Base-by-base conservation (phyloP, 2,888 invertebrate species). In the Marronus borbonicus region DNA sequence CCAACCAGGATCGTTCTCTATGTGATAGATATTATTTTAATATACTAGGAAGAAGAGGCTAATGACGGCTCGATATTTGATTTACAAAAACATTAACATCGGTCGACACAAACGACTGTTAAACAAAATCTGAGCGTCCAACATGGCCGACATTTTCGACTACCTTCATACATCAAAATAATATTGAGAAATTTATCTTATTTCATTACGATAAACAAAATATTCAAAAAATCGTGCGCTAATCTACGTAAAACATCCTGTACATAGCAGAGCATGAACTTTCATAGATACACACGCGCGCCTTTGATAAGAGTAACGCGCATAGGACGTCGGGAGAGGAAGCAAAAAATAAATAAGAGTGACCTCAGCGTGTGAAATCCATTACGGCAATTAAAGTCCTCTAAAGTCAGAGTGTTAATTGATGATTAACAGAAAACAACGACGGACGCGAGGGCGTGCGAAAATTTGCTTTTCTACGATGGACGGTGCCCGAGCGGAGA, bases 321-420 rank as follows among this genome's bases (percentile, higher is more conserved):
- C 50, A 10, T 28, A 50, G 68, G 20, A 24, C 65, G 31, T 58
- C 55, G 24, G 5, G 66, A 80, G 78, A 81, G 81, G 80, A 82
- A 81, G 81, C 80, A 79, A 82, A 82, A 82, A 82, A 80, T 81
- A 81, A 81, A 83, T 83, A 82, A 82, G 79, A 81, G 80, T 83
- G 83, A 83, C 83, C 83, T 83, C 83, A 81, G 82, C 81, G 81
- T 81, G 83, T 82, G 82, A 83, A 82, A 83, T 80, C 82, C 80
- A 82, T 83, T 83, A 83, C 80, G 79, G 80, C 81, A 83, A 83
- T 83, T 83, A 82, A 83, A 81, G 82, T 82, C 80, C 80, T 80
- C 80, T 80, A 82, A 83, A 83, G 82, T 83, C 83, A 81, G 79
- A 80, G 82, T 82, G 83, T 82, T 83, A 83, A 83, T 83, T 82